phyloP scores from a whole-genome alignment of 2,113 vertebrate genomes.

The Neodontobutis hainanensis region DNA sequence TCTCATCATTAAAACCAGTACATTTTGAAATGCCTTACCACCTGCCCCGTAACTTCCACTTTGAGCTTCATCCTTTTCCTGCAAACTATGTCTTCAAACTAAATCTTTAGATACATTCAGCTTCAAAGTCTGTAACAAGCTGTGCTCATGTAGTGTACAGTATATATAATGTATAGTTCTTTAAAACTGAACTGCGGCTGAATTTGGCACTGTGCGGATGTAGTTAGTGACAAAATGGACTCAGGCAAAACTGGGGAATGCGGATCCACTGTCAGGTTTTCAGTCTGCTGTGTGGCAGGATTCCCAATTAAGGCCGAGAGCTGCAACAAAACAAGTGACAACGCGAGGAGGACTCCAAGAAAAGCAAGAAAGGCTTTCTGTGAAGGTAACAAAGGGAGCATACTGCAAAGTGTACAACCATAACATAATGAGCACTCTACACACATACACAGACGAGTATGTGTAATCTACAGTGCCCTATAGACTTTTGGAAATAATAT shows the following conservation, averaged over 20 bases:
- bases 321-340: constrained; percentile 51
- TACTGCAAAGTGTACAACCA: no score
- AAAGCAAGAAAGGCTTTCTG: constrained; percentile 9
- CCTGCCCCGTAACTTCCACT: neutral
- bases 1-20: neutral
- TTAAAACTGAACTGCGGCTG: constrained; percentile 8
- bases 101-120: neutral
- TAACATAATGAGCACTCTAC: no score
- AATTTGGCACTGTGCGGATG: constrained; percentile 11
- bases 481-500: no score
- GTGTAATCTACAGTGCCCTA: no score
- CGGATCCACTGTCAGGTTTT: constrained; percentile 43
- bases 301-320: constrained; percentile 59
- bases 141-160: neutral
- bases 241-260: constrained; percentile 33
- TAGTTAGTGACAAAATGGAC: constrained; percentile 50
- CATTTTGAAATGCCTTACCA: neutral
- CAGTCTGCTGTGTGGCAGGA: constrained; percentile 47
- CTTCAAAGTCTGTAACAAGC: neutral
- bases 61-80: neutral
- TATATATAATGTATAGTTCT: neutral
- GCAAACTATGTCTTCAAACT: neutral
- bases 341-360: constrained; percentile 18
- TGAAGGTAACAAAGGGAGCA: constrained; percentile 40
- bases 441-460: no score